Evolutionary conservation across 2,113 vertebrate species (phyloP).

Genomic region (Aviceda subcristata): DNA sequence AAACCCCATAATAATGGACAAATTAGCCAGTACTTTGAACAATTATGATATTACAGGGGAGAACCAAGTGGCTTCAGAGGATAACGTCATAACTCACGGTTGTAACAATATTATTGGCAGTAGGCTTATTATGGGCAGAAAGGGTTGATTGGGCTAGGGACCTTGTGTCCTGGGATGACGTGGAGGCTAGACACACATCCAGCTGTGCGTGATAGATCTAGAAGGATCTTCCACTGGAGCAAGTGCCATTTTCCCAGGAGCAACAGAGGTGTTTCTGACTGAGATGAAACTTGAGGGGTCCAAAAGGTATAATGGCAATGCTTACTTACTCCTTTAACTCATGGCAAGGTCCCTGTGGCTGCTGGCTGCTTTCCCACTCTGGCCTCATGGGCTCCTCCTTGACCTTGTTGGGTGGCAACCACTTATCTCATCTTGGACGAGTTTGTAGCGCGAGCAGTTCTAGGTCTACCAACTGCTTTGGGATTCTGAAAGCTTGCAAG

Average conservation of each 20-base stretch:
- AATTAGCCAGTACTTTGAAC: neutral
- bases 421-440: neutral
- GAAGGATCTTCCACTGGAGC: neutral
- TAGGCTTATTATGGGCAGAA: neutral
- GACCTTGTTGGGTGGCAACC: neutral
- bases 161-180: neutral
- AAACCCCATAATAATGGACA: neutral
- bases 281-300: neutral
- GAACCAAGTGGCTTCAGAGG: neutral
- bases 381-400: neutral
- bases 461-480: neutral
- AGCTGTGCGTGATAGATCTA: fast-evolving
- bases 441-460: neutral
- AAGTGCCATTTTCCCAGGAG: neutral
- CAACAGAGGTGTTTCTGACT: neutral
- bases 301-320: neutral
- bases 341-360: neutral
- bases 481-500: no score
- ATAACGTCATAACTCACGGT: neutral
- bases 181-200: neutral
- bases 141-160: neutral
- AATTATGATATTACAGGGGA: neutral
- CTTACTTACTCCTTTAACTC: neutral
- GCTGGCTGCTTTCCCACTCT: neutral
- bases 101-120: neutral